Evolutionary conservation across 2,888 invertebrate species (phyloP).

Genomic region (Pantelozetes paolii): DNA sequence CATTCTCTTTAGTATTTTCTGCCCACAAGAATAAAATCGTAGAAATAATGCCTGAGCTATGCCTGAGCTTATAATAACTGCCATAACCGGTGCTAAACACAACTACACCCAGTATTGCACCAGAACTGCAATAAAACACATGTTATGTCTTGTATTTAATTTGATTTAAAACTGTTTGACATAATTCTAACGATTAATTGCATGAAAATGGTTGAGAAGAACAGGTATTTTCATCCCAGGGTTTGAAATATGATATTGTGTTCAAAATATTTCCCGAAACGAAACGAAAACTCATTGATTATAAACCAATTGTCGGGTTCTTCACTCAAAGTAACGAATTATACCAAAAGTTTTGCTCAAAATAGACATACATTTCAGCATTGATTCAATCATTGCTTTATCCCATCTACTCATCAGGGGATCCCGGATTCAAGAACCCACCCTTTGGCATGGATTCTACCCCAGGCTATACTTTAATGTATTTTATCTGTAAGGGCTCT

Average conservation of each 20-base stretch:
- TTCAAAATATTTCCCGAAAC: too few species aligned
- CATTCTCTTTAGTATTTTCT: slow-evolving; percentile 18
- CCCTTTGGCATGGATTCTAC: slow-evolving; percentile 29
- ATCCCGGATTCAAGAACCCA: slow-evolving; percentile 33
- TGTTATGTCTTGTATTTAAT: not conserved
- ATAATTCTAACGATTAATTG: not conserved
- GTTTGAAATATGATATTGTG: not conserved
- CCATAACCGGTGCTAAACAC: not conserved
- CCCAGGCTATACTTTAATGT: not conserved
- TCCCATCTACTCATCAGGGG: slow-evolving; percentile 27
- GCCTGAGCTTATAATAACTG: not conserved
- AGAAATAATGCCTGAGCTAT: not conserved
- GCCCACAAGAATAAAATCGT: slow-evolving; percentile 4
- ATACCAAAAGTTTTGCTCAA: not conserved
- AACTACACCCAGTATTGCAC: slow-evolving; percentile 19
- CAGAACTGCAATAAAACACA: not conserved
- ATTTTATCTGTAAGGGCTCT: slow-evolving; percentile 19
- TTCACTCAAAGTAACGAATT: not conserved
- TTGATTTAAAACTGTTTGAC: not conserved
- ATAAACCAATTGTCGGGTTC: not conserved
- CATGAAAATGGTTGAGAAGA: not conserved
- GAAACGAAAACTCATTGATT: not conserved
- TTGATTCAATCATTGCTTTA: slow-evolving; percentile 5
- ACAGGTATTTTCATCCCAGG: not conserved
- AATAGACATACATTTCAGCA: slow-evolving; percentile 19